phyloP scores from a whole-genome alignment of 2,113 vertebrate species.

The Sialia sialis region DNA sequence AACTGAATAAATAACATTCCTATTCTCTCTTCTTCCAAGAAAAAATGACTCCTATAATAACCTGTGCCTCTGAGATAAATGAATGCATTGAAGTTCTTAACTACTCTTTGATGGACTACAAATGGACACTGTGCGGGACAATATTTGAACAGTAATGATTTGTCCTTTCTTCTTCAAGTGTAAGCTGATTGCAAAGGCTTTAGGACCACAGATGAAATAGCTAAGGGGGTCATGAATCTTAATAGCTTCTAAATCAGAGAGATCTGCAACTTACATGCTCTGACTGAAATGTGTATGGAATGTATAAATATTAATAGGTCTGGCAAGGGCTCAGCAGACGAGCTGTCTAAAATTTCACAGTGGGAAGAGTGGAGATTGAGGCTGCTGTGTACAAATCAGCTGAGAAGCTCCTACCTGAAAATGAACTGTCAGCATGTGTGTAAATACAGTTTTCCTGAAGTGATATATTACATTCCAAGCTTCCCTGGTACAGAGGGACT shows the following conservation, averaged over 20 bases:
- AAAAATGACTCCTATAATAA: conserved; percentile 63
- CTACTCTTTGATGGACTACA: conserved; percentile 63
- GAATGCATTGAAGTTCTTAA: conserved; percentile 72
- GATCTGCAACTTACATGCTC: conserved; percentile 73
- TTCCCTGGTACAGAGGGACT: not conserved
- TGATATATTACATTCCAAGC: conserved; percentile 35
- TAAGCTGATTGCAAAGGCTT: conserved; percentile 72
- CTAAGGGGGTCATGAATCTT: conserved; percentile 77
- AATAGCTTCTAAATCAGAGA: conserved; percentile 77
- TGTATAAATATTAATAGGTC: conserved; percentile 78
- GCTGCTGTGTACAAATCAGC: conserved; percentile 12
- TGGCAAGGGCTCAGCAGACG: conserved; percentile 56
- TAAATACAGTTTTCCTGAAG: conserved; percentile 63
- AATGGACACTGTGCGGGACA: conserved; percentile 65
- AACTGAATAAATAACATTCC: conserved; percentile 49
- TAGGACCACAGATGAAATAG: conserved; percentile 67
- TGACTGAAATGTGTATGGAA: conserved; percentile 70
- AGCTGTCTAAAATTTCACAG: conserved; percentile 76
- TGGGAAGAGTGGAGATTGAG: conserved; percentile 72
- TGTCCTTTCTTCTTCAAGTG: conserved; percentile 70
- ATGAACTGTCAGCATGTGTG: conserved; percentile 72
- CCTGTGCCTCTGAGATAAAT: conserved; percentile 69
- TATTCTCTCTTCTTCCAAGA: conserved; percentile 51
- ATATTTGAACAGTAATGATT: conserved; percentile 77
- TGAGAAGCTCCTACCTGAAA: conserved; percentile 66